Conservation (phyloP, 2,888 invertebrate species). For the Synergus gifuensis region DNA sequence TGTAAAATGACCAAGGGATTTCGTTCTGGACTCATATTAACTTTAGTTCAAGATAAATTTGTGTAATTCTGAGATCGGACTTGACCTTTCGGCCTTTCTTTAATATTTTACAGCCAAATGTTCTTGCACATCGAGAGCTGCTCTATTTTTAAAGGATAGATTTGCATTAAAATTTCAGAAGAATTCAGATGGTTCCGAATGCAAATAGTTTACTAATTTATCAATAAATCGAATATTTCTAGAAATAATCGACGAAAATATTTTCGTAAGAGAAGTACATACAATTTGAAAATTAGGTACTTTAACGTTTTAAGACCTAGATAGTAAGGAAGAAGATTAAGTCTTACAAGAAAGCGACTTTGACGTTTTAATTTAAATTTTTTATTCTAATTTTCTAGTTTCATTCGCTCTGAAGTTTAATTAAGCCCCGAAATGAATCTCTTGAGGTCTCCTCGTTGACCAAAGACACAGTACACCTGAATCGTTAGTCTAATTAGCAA, state of each 20-base stretch:
- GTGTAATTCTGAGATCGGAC: background rate
- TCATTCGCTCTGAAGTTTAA: conserved; percentile 25
- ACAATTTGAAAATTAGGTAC: background rate
- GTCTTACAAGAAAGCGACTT: background rate
- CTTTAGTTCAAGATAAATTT: background rate
- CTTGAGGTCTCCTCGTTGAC: conserved; percentile 5
- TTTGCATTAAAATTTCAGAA: too few relatives aligned
- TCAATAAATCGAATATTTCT: too few relatives aligned
- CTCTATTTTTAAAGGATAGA: too few relatives aligned
- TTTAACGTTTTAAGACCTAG: background rate
- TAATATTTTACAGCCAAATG: too few relatives aligned
- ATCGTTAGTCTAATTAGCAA: conserved; percentile 20
- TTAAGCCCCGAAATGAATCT: conserved; percentile 24
- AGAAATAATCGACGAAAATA: too few relatives aligned
- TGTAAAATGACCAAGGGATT: too few relatives aligned
- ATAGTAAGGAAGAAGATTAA: background rate
- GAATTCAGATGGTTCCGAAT: too few relatives aligned
- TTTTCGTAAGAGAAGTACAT: too few relatives aligned
- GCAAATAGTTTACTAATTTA: too few relatives aligned
- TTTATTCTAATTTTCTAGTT: conserved; percentile 14
- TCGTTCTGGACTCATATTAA: too few relatives aligned
- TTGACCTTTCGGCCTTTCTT: background rate
- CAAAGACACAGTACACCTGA: conserved; percentile 18
- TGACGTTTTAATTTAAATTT: background rate
- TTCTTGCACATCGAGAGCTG: too few relatives aligned